Evolutionary conservation across 2,797 vertebrate genomes (phyloP).

Genomic region (Pristis pectinata): DNA sequence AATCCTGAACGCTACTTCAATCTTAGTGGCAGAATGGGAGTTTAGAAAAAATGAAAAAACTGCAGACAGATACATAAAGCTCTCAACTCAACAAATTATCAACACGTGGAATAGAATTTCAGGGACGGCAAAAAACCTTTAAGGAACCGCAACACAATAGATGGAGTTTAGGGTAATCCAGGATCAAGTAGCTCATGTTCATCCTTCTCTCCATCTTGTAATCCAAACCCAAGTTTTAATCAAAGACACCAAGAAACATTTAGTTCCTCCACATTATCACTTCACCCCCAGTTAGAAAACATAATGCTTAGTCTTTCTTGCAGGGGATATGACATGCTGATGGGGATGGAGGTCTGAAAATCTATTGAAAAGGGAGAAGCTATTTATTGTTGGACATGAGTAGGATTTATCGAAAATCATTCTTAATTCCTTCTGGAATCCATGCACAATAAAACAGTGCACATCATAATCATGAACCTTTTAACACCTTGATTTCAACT

Average conservation of each 20-base stretch:
- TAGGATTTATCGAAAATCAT: neutral
- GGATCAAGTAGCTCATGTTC: neutral
- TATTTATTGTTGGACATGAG: neutral
- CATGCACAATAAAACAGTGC: neutral
- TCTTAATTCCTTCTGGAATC: neutral
- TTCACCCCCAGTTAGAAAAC: neutral
- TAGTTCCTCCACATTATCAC: neutral
- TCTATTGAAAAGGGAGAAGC: neutral
- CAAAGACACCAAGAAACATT: neutral
- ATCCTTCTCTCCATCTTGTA: neutral
- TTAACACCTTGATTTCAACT: neutral
- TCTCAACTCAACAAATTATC: neutral
- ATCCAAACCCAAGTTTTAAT: neutral
- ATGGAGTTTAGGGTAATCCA: neutral
- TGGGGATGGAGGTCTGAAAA: neutral
- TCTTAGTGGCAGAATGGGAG: neutral
- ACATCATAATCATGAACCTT: neutral
- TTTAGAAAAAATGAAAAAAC: neutral
- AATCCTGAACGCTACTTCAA: neutral
- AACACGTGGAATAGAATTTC: neutral
- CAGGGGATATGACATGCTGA: neutral
- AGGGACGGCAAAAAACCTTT: neutral
- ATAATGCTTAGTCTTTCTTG: neutral
- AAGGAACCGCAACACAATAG: neutral
- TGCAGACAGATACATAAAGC: neutral